Percentiles rank a stretch among this genome's conserved stretches.
phyloP scores from a whole-genome alignment of 2,888 invertebrate species.

The Dryococelus australis region DNA sequence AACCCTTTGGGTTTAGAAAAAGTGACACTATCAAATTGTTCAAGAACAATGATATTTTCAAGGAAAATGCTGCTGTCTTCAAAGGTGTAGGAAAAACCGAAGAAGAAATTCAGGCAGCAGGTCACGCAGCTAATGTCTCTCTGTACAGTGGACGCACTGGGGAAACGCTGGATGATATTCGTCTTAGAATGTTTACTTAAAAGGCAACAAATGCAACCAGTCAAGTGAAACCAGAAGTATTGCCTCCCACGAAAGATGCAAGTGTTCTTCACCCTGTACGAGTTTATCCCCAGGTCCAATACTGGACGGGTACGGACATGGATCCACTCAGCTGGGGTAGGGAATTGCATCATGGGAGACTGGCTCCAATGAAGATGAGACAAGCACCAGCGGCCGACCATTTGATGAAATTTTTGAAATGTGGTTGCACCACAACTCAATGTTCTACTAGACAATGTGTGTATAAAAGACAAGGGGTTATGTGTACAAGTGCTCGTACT shows the following conservation, averaged over 20 bases:
- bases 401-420: conserved; percentile 18
- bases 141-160: not conserved
- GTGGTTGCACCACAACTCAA: conserved; percentile 23
- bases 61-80: not conserved
- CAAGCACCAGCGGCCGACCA: conserved; percentile 1
- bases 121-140: not conserved
- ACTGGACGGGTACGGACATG: conserved; percentile 17
- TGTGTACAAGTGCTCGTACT: conserved; percentile 23
- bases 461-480: not conserved
- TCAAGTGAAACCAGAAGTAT: conserved; percentile 13
- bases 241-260: conserved; percentile 17
- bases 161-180: conserved; percentile 13
- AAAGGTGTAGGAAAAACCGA: not conserved
- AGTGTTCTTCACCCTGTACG: not conserved
- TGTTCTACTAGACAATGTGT: conserved; percentile 13
- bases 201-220: conserved; percentile 4
- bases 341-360: conserved; percentile 20
- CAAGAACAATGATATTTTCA: not conserved
- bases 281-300: conserved; percentile 18
- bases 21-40: not conserved
- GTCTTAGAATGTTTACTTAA: not conserved
- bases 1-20: not conserved
- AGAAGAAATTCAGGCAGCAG: conserved; percentile 19
- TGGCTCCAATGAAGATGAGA: conserved; percentile 26
- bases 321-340: conserved; percentile 19